Evolutionary conservation across 2,113 vertebrate genomes (phyloP).

Genomic region (Nesoenas mayeri): DNA sequence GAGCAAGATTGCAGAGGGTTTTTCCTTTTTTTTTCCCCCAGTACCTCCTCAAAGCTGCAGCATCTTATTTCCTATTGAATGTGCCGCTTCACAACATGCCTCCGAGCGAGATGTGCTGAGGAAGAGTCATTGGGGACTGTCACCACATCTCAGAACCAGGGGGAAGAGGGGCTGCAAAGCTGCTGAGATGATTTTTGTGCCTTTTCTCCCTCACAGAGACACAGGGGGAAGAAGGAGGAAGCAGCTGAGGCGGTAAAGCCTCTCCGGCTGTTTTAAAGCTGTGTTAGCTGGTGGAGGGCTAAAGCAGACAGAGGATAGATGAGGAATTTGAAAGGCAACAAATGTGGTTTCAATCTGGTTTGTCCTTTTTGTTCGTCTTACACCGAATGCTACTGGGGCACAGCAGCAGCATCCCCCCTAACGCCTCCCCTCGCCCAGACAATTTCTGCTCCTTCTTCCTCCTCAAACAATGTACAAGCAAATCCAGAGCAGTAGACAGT

Average conservation of each 20-base stretch:
- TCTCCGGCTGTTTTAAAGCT: background rate
- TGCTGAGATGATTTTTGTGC: background rate
- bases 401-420: background rate
- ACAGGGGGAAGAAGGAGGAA: accelerated
- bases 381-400: background rate
- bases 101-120: background rate
- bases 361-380: background rate
- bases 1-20: background rate
- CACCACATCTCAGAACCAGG: background rate
- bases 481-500: background rate
- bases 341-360: background rate
- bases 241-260: background rate
- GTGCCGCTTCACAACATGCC: accelerated
- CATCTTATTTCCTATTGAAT: accelerated
- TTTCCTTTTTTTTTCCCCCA: accelerated
- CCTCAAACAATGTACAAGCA: background rate
- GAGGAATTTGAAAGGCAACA: background rate
- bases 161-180: background rate
- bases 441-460: background rate
- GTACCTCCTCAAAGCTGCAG: accelerated
- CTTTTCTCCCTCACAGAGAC: background rate
- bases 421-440: background rate
- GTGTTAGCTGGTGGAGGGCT: background rate
- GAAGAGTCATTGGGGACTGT: background rate
- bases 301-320: background rate